A percentile compares a stretch with the other conserved stretches of the same genome.
Evolutionary conservation across 2,797 vertebrate genomes (phyloP).

Genomic region (Mormyrops boulengeri): DNA sequence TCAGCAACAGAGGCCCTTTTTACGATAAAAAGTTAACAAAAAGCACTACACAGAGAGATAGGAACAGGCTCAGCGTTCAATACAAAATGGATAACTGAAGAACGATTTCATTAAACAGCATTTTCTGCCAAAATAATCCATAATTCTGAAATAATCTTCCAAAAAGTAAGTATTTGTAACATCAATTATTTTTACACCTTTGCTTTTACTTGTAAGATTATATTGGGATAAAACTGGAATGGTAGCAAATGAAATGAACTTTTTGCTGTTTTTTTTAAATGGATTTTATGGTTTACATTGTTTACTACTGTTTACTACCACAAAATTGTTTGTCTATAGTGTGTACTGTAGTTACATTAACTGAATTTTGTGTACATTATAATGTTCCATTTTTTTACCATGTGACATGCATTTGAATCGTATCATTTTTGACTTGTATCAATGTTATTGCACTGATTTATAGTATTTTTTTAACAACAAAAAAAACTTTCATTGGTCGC

Average conservation of each 20-base stretch:
- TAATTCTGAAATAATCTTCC: background rate
- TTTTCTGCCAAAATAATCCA: background rate
- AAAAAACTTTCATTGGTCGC: background rate
- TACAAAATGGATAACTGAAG: background rate
- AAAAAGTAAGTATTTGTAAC: background rate
- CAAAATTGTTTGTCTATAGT: conserved; percentile 1
- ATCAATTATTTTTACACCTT: background rate
- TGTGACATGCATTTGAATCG: background rate
- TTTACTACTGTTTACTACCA: background rate
- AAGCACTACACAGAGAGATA: background rate
- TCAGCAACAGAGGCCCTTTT: background rate
- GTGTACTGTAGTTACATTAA: background rate
- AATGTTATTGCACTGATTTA: background rate
- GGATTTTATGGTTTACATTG: background rate
- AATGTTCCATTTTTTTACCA: background rate
- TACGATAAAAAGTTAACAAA: background rate
- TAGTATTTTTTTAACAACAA: background rate
- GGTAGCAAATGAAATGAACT: background rate
- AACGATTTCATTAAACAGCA: background rate
- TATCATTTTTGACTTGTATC: background rate
- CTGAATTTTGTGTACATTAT: background rate
- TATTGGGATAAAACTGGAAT: background rate
- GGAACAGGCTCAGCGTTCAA: background rate
- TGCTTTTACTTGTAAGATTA: background rate
- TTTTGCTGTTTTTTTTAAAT: background rate